Conservation (phyloP, 2,113 vertebrate genomes). For the Notothenia coriiceps region DNA sequence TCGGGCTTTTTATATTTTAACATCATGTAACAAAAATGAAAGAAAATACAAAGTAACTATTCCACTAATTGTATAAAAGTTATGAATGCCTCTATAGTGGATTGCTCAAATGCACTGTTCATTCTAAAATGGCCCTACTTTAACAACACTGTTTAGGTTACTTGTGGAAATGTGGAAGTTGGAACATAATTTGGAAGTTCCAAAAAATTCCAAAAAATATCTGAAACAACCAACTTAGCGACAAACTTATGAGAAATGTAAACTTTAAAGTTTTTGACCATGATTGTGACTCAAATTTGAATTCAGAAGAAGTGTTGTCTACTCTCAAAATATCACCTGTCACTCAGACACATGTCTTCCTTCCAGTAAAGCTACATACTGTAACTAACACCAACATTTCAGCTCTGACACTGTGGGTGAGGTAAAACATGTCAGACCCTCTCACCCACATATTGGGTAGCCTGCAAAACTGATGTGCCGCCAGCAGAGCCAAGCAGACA, state of each 20-base stretch:
- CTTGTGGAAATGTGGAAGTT: neutral
- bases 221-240: neutral
- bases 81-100: too few relatives aligned
- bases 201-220: too few relatives aligned
- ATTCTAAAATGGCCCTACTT: neutral
- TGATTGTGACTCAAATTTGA: slow-evolving; percentile 2
- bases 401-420: slow-evolving; percentile 27
- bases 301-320: neutral
- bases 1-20: too few relatives aligned
- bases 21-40: too few relatives aligned
- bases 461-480: neutral
- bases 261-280: neutral
- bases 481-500: slow-evolving; percentile 6
- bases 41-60: too few relatives aligned
- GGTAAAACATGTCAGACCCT: slow-evolving; percentile 24
- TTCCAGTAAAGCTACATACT: slow-evolving; percentile 11
- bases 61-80: too few relatives aligned
- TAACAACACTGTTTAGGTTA: neutral
- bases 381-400: slow-evolving; percentile 9
- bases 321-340: slow-evolving; percentile 17
- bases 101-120: too few relatives aligned
- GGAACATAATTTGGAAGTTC: too few relatives aligned
- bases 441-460: slow-evolving; percentile 5
- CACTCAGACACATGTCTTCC: slow-evolving; percentile 6
- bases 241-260: too few relatives aligned